Evolutionary conservation across 1,140 invertebrate genomes (phyloP).

Genomic region (Nylanderia fulva): DNA sequence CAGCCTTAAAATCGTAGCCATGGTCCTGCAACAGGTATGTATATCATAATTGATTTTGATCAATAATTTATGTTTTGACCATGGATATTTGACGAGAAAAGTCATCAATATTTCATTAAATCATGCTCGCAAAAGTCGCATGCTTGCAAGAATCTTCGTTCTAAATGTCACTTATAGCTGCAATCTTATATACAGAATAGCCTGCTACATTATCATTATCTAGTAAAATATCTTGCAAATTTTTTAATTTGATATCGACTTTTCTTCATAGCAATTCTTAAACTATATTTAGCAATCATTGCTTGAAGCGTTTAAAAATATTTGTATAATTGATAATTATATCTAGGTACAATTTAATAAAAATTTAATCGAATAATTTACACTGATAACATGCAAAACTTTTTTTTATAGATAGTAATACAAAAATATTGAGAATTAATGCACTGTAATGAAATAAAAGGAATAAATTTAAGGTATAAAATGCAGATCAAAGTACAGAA

Average conservation of each 20-base stretch:
- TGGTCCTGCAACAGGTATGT: constrained; percentile 90
- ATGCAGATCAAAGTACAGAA: neutral
- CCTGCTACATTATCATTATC: neutral
- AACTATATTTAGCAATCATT: neutral
- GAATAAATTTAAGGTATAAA: neutral
- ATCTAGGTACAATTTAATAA: neutral
- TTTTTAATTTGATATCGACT: neutral
- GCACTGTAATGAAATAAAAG: neutral
- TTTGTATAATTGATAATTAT: neutral
- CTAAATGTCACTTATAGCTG: neutral
- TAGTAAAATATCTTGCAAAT: neutral
- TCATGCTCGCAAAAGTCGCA: constrained; percentile 58
- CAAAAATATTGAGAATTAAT: constrained; percentile 1
- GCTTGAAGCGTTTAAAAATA: constrained; percentile 3
- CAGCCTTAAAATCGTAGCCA: constrained; percentile 99
- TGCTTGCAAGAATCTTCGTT: constrained; percentile 26
- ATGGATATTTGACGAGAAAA: neutral
- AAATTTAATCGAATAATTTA: neutral
- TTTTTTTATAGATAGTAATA: neutral
- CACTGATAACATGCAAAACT: neutral
- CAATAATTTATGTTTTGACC: too few species aligned
- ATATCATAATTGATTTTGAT: constrained; percentile 74
- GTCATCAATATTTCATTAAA: constrained; percentile 36
- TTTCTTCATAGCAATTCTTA: neutral
- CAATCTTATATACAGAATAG: neutral